These are phyloP conservation scores for Umimayanthus chanpuru DNA, from an alignment of 92 coral and sea anemone species.

Conservation along the genomic window DNA sequence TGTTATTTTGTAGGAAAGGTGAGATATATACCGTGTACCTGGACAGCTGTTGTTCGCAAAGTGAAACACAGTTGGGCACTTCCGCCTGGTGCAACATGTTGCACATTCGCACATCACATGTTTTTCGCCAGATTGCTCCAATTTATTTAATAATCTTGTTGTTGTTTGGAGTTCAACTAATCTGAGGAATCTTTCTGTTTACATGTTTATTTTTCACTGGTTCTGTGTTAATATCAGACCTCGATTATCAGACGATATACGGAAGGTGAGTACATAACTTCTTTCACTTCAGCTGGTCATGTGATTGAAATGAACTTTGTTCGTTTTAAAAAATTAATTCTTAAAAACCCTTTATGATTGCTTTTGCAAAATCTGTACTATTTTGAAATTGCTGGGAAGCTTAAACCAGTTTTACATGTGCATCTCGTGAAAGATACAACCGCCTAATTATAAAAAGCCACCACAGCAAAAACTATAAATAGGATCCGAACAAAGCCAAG, in stretches of 20 bases:
- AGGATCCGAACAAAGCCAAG: too few species aligned
- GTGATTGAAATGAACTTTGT: neutral
- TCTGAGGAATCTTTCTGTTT: neutral
- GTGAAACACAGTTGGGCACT: neutral
- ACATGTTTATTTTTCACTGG: neutral
- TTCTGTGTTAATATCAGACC: constrained; percentile 57
- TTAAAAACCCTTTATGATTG: neutral
- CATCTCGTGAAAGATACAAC: too few species aligned
- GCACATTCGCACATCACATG: too few species aligned
- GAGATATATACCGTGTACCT: constrained; percentile 22
- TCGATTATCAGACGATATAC: constrained; percentile 93
- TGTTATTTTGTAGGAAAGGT: constrained; percentile 81
- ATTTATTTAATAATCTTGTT: neutral
- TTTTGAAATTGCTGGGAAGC: too few species aligned
- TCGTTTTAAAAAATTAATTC: neutral
- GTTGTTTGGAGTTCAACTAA: neutral
- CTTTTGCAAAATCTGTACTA: neutral
- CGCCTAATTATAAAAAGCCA: too few species aligned
- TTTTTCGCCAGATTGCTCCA: constrained; percentile 8
- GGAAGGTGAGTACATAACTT: constrained; percentile 67
- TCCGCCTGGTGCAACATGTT: neutral
- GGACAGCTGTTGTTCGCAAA: too few species aligned
- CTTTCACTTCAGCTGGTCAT: neutral
- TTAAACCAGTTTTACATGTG: too few species aligned
- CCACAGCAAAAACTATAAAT: too few species aligned